These are phyloP conservation scores for Beaufortia kweichowensis DNA, from an alignment of 2,113 vertebrate species.

Conservation along the genomic window DNA sequence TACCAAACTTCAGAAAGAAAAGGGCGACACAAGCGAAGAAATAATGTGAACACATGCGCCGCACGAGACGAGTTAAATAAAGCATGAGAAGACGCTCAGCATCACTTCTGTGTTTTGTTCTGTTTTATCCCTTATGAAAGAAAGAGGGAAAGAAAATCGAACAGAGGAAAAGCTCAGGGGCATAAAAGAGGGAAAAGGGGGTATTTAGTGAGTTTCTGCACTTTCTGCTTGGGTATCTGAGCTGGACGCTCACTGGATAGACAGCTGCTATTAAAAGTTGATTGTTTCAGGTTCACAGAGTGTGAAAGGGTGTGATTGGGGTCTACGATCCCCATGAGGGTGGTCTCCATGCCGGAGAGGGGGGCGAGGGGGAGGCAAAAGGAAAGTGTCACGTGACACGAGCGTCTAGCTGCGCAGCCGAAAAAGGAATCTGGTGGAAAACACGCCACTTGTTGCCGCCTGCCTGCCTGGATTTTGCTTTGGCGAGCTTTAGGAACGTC, in stretches of 20 bases:
- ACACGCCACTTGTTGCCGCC: slow-evolving; percentile 76
- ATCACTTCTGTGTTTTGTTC: slow-evolving; percentile 40
- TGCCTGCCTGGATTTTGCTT: slow-evolving; percentile 52
- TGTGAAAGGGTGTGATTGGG: slow-evolving; percentile 85
- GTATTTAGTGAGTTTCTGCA: slow-evolving; percentile 53
- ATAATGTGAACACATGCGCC: slow-evolving; percentile 9
- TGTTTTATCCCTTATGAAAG: slow-evolving; percentile 31
- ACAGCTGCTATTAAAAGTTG: slow-evolving; percentile 87
- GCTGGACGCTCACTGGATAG: slow-evolving; percentile 63
- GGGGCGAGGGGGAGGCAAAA: slow-evolving; percentile 48
- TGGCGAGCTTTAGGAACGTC: slow-evolving; percentile 1
- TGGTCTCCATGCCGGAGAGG: slow-evolving; percentile 66
- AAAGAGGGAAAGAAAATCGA: slow-evolving; percentile 18
- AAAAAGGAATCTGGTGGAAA: slow-evolving; percentile 75
- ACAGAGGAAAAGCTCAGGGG: slow-evolving; percentile 19
- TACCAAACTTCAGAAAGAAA: too few relatives aligned
- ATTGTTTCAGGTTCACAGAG: slow-evolving; percentile 91
- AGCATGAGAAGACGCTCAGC: neutral
- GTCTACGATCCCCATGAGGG: slow-evolving; percentile 81
- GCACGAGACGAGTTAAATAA: neutral
- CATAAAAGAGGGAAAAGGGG: slow-evolving; percentile 25
- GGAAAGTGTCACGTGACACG: slow-evolving; percentile 71
- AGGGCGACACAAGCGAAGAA: neutral
- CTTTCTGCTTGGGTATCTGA: slow-evolving; percentile 43
- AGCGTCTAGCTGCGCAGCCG: slow-evolving; percentile 71